Conservation (phyloP, 2,797 vertebrate species). For the Oreochromis mossambicus region DNA sequence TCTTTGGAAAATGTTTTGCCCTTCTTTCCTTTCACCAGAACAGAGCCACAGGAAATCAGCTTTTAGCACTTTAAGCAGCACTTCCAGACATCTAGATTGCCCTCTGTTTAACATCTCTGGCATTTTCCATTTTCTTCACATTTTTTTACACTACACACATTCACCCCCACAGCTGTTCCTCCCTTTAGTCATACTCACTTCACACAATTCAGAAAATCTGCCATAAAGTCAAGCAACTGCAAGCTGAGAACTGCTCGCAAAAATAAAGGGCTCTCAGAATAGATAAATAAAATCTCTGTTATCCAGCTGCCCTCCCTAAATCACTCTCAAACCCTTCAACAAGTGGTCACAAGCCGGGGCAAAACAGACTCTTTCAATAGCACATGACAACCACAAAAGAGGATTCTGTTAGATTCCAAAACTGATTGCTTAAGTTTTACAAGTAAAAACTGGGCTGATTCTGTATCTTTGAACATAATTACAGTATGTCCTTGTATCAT, state of each 20-base stretch:
- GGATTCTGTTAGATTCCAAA: constrained; percentile 67
- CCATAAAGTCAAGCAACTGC: constrained; percentile 72
- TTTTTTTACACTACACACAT: constrained; percentile 25
- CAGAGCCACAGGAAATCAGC: constrained; percentile 42
- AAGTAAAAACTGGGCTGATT: constrained; percentile 73
- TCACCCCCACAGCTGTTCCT: constrained; percentile 60
- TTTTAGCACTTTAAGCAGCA: constrained; percentile 45
- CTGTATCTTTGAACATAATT: constrained; percentile 77
- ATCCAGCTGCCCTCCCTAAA: constrained; percentile 81
- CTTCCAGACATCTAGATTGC: constrained; percentile 49
- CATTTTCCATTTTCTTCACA: constrained; percentile 53
- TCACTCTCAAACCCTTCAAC: constrained; percentile 75
- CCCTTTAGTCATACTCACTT: constrained; percentile 60
- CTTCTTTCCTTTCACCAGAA: constrained; percentile 36
- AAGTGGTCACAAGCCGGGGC: constrained; percentile 74
- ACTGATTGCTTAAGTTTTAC: constrained; percentile 71
- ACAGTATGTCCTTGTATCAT: constrained; percentile 71
- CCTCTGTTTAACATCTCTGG: constrained; percentile 54
- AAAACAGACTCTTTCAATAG: constrained; percentile 68
- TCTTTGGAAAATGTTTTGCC: constrained; percentile 44
- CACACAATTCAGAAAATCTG: constrained; percentile 67
- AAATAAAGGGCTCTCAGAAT: constrained; percentile 76
- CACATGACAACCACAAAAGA: constrained; percentile 73
- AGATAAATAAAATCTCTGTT: constrained; percentile 79
- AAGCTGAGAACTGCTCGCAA: constrained; percentile 70